phyloP scores from a whole-genome alignment of 1,140 invertebrate genomes.

The Drosophila nigrodunni region DNA sequence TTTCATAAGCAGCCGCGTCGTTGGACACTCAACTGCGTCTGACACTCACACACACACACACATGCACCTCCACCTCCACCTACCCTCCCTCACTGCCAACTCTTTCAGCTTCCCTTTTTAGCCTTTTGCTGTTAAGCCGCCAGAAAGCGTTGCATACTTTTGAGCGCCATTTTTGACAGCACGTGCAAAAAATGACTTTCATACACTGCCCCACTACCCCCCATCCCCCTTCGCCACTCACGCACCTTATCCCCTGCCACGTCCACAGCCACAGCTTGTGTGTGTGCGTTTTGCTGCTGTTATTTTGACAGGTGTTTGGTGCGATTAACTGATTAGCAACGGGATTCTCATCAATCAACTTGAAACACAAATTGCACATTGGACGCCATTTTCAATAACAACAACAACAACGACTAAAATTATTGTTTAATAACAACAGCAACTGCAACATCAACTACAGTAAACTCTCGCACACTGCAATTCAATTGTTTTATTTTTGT shows the following conservation, averaged over 20 bases:
- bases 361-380: slow-evolving; percentile 25
- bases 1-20: slow-evolving; percentile 77
- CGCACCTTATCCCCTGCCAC: neutral
- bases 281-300: slow-evolving; percentile 1
- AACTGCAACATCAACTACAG: neutral
- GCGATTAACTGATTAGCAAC: slow-evolving; percentile 23
- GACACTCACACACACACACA: slow-evolving; percentile 25
- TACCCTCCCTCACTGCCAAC: neutral
- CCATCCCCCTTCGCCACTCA: neutral
- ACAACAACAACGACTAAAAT: slow-evolving; percentile 14
- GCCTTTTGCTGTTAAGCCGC: slow-evolving; percentile 50
- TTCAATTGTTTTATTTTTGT: no score
- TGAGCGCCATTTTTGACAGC: slow-evolving; percentile 66
- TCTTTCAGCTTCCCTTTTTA: neutral
- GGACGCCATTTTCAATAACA: slow-evolving; percentile 10
- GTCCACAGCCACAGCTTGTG: neutral
- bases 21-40: slow-evolving; percentile 31
- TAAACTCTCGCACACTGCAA: no score
- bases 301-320: slow-evolving; percentile 8
- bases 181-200: slow-evolving; percentile 18
- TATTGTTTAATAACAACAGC: slow-evolving; percentile 7
- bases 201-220: neutral
- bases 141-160: slow-evolving; percentile 64
- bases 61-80: slow-evolving; percentile 8
- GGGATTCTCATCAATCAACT: slow-evolving; percentile 37